These are phyloP conservation scores for Pterobdella sp. DNA, from an alignment of 2,888 invertebrate species.

Conservation along the genomic window DNA sequence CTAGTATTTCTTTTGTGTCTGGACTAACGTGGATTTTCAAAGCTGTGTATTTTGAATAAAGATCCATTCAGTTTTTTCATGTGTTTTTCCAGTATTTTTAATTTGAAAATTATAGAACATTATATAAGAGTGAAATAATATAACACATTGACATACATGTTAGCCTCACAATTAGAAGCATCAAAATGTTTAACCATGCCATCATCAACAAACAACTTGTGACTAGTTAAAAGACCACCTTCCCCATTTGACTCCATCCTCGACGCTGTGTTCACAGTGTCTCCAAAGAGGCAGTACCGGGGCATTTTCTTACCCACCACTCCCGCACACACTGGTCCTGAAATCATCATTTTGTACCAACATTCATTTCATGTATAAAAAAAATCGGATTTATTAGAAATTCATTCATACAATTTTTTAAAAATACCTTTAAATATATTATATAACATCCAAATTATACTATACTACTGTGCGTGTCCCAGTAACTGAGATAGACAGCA, in stretches of 20 bases:
- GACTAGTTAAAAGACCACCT: no score
- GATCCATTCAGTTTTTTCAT: no score
- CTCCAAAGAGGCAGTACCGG: conserved; percentile 36
- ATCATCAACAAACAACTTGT: no score
- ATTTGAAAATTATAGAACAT: no score
- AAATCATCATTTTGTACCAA: background rate
- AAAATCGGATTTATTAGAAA: background rate
- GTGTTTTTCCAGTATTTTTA: no score
- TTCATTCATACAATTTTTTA: background rate
- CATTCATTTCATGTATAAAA: background rate
- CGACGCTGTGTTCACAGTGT: conserved; percentile 35
- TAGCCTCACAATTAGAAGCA: no score
- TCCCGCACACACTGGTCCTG: conserved; percentile 34
- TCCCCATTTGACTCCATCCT: conserved; percentile 35
- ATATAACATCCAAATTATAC: background rate
- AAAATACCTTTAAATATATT: background rate
- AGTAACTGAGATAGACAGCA: no score
- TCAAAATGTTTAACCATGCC: no score
- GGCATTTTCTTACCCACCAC: conserved; percentile 36
- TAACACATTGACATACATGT: no score
- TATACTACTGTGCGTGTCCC: no score
- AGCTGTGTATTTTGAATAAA: conserved; percentile 25
- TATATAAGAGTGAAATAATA: no score
- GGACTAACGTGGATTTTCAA: conserved; percentile 33
- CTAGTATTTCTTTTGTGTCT: conserved; percentile 72